Base-by-base conservation (phyloP, 2,113 vertebrate species). In the Gorsachius goisagi region DNA sequence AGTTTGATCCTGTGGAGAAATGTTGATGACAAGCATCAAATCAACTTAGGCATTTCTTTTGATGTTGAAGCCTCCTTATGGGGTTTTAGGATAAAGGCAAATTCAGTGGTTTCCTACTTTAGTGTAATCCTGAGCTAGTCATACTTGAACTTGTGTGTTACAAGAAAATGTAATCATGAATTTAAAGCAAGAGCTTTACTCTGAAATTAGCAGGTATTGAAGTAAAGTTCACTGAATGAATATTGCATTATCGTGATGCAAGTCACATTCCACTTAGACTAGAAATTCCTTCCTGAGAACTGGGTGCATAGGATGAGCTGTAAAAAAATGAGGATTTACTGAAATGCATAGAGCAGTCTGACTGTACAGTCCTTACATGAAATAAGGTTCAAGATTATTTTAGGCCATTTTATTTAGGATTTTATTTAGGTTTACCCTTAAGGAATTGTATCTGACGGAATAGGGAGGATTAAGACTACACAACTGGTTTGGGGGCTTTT, bases 11-110 rank as follows among this genome's bases (percentile, higher is more conserved):
- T 93, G 88, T 59, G 45, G 66, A 97, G 72, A 95, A 97, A 96
- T 78, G 82, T 93, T 95, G 92, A 93, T 95, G 91, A 96, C 96
- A 97, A 92, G 90, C 90, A 93, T 89, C 93, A 97, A 96, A 95
- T 95, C 85, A 98, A 97, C 68, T 88, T 95, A 96, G 72, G 85
- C 79, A 95, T 91, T 97, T 97, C 95, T 97, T 96, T 97, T 97
- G 97, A 97, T 80, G 88, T 90, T 96, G 95, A 97, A 96, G n/a
- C n/a, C 62, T 96, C 17, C 83, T 98, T 96, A 96, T 83, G 77
- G 79, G 74, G 71, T 97, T 97, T 97, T 86, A 96, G 87, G 87
- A 97, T 96, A 95, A 97, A 96, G 74, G 47, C 58, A 87, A 94
- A 96, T 89, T 93, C 67, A 37, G 35, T 95, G 78, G 11, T 58